Evolutionary conservation across 1,140 invertebrate genomes (phyloP).

Genomic region (Diprion similis): DNA sequence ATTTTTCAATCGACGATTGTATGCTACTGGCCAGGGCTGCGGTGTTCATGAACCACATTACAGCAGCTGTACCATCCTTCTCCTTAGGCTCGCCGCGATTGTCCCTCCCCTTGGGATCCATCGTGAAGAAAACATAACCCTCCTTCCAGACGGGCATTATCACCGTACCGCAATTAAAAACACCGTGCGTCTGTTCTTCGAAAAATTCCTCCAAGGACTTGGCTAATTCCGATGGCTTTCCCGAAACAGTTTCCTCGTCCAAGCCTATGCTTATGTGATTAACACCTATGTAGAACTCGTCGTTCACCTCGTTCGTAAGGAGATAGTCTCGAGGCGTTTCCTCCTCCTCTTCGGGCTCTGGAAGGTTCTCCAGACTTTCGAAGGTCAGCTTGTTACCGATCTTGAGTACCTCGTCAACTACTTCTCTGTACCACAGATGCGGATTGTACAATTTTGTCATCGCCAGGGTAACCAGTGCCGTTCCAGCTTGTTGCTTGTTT

Average conservation of each 20-base stretch:
- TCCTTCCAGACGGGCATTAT: constrained; percentile 53
- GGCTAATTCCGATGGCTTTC: constrained; percentile 32
- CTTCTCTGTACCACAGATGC: constrained; percentile 46
- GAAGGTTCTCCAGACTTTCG: constrained; percentile 54
- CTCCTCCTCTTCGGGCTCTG: constrained; percentile 36
- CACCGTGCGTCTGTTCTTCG: constrained; percentile 37
- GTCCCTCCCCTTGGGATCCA: constrained; percentile 50
- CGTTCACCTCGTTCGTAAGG: constrained; percentile 53
- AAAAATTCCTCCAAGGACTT: constrained; percentile 43
- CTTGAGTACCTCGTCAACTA: constrained; percentile 53
- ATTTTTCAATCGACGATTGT: constrained; percentile 7
- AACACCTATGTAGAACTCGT: constrained; percentile 51
- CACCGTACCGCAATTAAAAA: constrained; percentile 40
- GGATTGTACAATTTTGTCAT: constrained; percentile 52
- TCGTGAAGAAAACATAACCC: constrained; percentile 41
- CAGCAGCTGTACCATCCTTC: constrained; percentile 37
- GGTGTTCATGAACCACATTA: constrained; percentile 46
- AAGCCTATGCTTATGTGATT: constrained; percentile 39
- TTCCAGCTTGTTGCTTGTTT: constrained; percentile 51
- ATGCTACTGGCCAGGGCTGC: constrained; percentile 27
- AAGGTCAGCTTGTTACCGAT: constrained; percentile 46
- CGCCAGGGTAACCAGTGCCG: constrained; percentile 41
- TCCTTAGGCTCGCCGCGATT: constrained; percentile 32
- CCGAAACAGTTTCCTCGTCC: constrained; percentile 38
- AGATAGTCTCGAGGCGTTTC: constrained; percentile 52